These are phyloP conservation scores for Delia radicum DNA, from an alignment of 1,140 invertebrate species.

Conservation along the genomic window DNA sequence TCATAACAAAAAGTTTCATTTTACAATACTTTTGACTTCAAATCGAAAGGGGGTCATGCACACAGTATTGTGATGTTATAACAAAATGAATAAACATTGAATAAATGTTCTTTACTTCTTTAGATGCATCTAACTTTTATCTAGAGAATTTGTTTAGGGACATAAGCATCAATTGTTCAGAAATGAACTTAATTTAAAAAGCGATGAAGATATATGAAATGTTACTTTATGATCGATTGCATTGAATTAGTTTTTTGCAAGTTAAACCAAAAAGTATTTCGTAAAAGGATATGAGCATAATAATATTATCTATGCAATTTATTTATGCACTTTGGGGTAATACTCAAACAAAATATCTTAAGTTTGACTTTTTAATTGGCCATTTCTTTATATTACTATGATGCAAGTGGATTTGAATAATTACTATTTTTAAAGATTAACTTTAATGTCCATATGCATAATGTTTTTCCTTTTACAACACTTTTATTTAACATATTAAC, in stretches of 20 bases:
- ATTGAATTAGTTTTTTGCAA: neutral
- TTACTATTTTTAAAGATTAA: no score
- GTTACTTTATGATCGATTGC: conserved; percentile 1
- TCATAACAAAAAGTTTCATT: neutral
- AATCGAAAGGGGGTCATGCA: neutral
- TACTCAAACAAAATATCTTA: no score
- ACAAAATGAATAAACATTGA: neutral
- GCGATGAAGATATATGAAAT: neutral
- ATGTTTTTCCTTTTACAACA: no score
- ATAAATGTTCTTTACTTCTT: neutral
- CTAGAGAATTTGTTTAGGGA: neutral
- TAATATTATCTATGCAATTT: no score
- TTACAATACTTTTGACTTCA: neutral
- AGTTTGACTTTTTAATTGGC: no score
- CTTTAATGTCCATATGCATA: no score
- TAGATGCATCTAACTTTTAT: neutral
- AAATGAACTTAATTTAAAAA: neutral
- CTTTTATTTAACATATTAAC: no score
- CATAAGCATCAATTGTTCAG: neutral
- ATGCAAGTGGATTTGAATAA: no score
- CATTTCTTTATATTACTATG: no score
- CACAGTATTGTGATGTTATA: neutral
- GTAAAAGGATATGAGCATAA: no score
- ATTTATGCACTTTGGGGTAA: no score
- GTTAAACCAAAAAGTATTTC: no score